Percentiles rank a stretch among this genome's conserved stretches.
Conservation (phyloP, 1,140 invertebrate genomes). For the Ostrea edulis region DNA sequence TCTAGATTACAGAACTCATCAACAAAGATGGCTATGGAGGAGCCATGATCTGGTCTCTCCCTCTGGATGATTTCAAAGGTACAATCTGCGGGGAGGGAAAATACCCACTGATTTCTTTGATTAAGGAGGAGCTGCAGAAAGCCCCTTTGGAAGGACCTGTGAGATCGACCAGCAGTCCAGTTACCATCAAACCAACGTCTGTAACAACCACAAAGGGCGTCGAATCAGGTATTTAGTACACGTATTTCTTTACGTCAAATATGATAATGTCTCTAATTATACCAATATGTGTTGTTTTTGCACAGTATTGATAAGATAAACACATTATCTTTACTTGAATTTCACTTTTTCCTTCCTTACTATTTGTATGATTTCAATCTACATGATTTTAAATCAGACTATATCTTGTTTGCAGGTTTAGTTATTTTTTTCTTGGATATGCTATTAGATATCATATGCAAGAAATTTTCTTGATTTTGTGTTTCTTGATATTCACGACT, state of each 20-base stretch:
- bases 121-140: slow-evolving; percentile 80
- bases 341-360: too few species aligned
- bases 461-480: not conserved
- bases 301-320: too few species aligned
- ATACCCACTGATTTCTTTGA: slow-evolving; percentile 92
- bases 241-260: too few species aligned
- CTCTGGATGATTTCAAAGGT: slow-evolving; percentile 95
- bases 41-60: slow-evolving; percentile 97
- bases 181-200: not conserved
- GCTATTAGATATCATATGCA: not conserved
- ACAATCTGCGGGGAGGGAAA: slow-evolving; percentile 88
- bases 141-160: slow-evolving; percentile 17
- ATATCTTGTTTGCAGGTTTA: too few species aligned
- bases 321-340: too few species aligned
- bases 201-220: not conserved
- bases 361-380: too few species aligned
- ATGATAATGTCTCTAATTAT: too few species aligned
- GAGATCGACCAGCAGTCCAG: not conserved
- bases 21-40: slow-evolving; percentile 94
- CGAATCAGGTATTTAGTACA: not conserved
- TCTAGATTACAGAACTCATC: slow-evolving; percentile 88
- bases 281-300: too few species aligned
- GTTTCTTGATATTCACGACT: not conserved
- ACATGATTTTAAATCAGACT: too few species aligned
- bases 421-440: not conserved